Base-by-base conservation (phyloP, 2,797 vertebrate genomes). In the Masticophis lateralis region DNA sequence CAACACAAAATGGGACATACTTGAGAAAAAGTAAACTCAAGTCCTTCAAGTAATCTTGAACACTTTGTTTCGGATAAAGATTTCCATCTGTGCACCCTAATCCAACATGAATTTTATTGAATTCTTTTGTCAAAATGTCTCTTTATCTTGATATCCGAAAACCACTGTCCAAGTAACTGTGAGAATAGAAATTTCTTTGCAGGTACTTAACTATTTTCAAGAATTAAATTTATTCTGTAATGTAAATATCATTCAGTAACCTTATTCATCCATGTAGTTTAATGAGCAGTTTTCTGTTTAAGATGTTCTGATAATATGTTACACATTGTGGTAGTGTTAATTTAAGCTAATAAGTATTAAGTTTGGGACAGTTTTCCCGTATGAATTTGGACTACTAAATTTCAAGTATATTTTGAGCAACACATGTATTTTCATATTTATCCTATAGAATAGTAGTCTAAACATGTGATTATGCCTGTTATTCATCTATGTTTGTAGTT, bases 271-370 rank as follows among this genome's bases (percentile, higher is more conserved):
- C 89, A 91, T 0, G 1, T 0, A 0, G 90, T 96, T 87, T 95
- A 59, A 94, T 88, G 92, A 94, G 94, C 94, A 94, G 94, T 96
- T 92, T 95, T 90, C 47, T 89, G 25, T 4, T 47, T 96, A 95
- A 92, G 94, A 92, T 91, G 53, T 94, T 94, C 91, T 94, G 94
- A 90, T 95, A 95, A 94, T 92, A 97, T 91, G 88, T 93, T 94
- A 11, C 86, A 93, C 74, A 93, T 74, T 86, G 93, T 96, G 93
- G 69, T 47, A 59, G 79, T 86, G 91, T 87, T 0, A 0, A 83
- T 94, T 90, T 0, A 0, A 0, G 0, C 20, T 94, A 94, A 86
- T 95, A 90, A 91, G 25, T n/a, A 93, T 91, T 94, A 16, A 4
- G 0, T 92, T 37, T 9, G 3, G 79, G 86, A 92, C 47, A 43